Conservation (phyloP, 2,113 vertebrate genomes). For the Pterocles orientalis region DNA sequence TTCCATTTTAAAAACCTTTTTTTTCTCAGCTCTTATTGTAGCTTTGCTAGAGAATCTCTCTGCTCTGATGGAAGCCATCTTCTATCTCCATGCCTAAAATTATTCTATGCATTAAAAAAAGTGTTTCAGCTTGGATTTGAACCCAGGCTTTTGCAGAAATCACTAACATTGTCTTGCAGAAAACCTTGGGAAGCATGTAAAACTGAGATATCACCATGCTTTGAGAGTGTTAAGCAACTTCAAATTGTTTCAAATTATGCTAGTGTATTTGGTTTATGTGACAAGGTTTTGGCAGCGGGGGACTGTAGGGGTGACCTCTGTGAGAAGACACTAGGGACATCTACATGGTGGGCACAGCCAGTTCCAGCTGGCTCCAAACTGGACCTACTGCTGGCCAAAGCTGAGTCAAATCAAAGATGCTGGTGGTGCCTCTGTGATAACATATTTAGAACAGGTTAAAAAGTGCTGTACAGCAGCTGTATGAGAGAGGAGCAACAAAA, state of each 20-base stretch:
- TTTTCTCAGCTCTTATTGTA: neutral
- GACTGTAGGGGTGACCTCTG: neutral
- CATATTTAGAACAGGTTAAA: neutral
- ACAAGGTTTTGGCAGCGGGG: neutral
- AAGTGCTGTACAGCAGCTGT: neutral
- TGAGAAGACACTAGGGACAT: no score
- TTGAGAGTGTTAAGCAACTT: neutral
- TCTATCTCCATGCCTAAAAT: neutral
- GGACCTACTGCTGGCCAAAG: no score
- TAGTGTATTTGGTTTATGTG: neutral
- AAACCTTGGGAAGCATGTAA: neutral
- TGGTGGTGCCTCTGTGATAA: neutral
- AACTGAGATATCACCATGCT: neutral
- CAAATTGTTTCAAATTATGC: neutral
- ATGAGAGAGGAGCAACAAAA: neutral
- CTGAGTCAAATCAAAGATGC: rapidly evolving
- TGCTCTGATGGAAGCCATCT: neutral
- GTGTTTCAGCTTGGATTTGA: neutral
- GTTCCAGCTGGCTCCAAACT: no score
- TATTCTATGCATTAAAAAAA: neutral
- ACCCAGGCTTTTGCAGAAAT: neutral
- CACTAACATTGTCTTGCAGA: neutral
- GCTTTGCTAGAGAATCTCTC: neutral
- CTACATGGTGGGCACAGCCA: no score
- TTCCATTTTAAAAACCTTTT: neutral